phyloP scores from a whole-genome alignment of 2,888 invertebrate species.

The Pterostichus niger region DNA sequence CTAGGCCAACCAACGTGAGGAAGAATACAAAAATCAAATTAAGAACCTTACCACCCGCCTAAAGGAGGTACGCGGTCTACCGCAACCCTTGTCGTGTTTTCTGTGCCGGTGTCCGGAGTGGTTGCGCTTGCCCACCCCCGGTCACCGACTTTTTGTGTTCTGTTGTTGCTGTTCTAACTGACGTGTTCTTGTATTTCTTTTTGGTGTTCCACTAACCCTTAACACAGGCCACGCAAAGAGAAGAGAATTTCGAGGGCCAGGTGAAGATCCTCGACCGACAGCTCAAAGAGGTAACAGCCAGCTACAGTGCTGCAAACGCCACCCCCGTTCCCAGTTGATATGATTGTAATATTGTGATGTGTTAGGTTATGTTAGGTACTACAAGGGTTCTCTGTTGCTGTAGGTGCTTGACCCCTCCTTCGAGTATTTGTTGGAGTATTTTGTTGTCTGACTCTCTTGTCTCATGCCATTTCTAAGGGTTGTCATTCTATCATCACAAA shows the following conservation, averaged over 20 bases:
- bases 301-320: neutral
- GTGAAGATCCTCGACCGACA: constrained; percentile 93
- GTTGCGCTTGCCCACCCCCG: neutral
- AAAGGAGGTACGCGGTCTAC: constrained; percentile 92
- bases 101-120: neutral
- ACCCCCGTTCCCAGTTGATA: neutral
- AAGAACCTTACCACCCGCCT: constrained; percentile 98
- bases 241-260: constrained; percentile 95
- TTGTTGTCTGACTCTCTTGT: constrained; percentile 18
- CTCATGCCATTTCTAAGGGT: constrained; percentile 12
- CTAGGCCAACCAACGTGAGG: constrained; percentile 99
- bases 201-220: constrained; percentile 75
- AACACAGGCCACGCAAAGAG: constrained; percentile 94
- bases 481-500: constrained; percentile 1
- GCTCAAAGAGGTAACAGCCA: constrained; percentile 93
- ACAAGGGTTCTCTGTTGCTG: constrained; percentile 48
- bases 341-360: constrained; percentile 30
- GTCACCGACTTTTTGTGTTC: constrained; percentile 51
- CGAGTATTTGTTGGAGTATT: constrained; percentile 28
- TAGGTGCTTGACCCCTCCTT: constrained; percentile 45
- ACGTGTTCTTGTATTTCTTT: constrained; percentile 74
- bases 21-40: constrained; percentile 99
- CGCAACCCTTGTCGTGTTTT: constrained; percentile 66
- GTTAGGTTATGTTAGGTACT: constrained; percentile 48
- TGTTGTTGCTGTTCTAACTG: constrained; percentile 68